Conservation (phyloP, 37 sponge, comb jelly and placozoan genomes). For the Theonella swinhoei region DNA sequence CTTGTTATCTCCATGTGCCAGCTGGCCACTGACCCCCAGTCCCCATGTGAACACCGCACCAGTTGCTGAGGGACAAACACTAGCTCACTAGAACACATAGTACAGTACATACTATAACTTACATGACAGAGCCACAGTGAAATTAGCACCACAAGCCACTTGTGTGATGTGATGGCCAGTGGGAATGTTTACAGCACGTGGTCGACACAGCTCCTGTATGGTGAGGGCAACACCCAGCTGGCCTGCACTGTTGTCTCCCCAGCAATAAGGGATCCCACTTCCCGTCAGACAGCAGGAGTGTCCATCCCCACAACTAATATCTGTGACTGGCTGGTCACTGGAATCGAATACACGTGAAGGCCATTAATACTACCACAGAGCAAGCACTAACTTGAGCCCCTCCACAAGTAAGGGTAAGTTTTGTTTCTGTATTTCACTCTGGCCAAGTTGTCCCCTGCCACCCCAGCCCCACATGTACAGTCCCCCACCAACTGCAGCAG, state of each 20-base stretch:
- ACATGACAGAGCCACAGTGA: slow-evolving; percentile 74
- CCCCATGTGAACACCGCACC: slow-evolving; percentile 85
- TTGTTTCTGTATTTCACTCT: slow-evolving; percentile 40
- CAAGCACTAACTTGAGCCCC: slow-evolving; percentile 55
- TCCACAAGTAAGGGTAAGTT: slow-evolving; percentile 46
- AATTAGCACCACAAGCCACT: slow-evolving; percentile 78
- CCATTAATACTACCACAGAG: not conserved
- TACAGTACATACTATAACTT: not conserved
- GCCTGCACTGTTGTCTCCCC: slow-evolving; percentile 76
- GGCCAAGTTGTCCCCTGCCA: slow-evolving; percentile 77
- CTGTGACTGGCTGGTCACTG: slow-evolving; percentile 66
- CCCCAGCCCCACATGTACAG: slow-evolving; percentile 85
- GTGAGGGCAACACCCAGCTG: slow-evolving; percentile 54
- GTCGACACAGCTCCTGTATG: slow-evolving; percentile 20
- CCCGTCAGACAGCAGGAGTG: slow-evolving; percentile 66
- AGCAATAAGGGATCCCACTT: slow-evolving; percentile 63
- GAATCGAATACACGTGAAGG: not conserved
- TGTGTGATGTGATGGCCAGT: slow-evolving; percentile 45
- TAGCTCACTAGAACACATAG: not conserved
- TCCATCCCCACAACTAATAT: slow-evolving; percentile 84
- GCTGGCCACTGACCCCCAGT: slow-evolving; percentile 62
- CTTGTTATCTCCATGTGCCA: slow-evolving; percentile 75
- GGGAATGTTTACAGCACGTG: slow-evolving; percentile 48
- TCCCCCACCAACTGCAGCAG: slow-evolving; percentile 32
- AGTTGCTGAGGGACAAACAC: slow-evolving; percentile 20